Evolutionary conservation across 2,888 invertebrate genomes (phyloP).

Genomic region (Nemotelus nigrinus): DNA sequence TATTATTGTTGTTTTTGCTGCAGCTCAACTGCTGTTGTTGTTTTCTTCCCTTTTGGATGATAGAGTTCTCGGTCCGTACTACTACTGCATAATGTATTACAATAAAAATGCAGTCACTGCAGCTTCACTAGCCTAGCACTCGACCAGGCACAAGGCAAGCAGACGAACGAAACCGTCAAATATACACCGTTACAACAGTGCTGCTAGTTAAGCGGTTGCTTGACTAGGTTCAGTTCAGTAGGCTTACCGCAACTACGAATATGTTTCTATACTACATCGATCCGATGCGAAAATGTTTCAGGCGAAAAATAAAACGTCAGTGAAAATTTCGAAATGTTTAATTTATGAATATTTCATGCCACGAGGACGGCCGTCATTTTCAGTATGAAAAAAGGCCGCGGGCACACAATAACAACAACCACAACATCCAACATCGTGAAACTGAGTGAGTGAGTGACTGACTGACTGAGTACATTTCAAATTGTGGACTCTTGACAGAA

Average conservation of each 20-base stretch:
- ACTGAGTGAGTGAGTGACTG: too few relatives aligned
- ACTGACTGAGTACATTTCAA: slow-evolving; percentile 35
- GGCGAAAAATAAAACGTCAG: slow-evolving; percentile 41
- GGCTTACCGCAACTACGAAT: too few relatives aligned
- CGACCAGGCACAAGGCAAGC: too few relatives aligned
- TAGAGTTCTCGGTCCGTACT: too few relatives aligned
- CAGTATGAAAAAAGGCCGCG: slow-evolving; percentile 46
- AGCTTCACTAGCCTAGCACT: not conserved
- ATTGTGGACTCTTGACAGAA: slow-evolving; percentile 36
- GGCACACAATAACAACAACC: slow-evolving; percentile 26
- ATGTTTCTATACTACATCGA: not conserved
- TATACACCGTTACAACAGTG: not conserved
- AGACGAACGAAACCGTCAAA: too few relatives aligned
- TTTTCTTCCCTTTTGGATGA: too few relatives aligned
- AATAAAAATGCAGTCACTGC: slow-evolving; percentile 15
- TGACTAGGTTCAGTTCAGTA: not conserved
- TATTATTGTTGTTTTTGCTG: not conserved
- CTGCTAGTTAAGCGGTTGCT: not conserved
- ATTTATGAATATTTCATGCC: slow-evolving; percentile 50
- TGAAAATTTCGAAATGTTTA: slow-evolving; percentile 49
- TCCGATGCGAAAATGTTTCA: slow-evolving; percentile 32
- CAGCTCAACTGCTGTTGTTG: not conserved
- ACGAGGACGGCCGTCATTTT: slow-evolving; percentile 48
- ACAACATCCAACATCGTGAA: not conserved
- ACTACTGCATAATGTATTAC: slow-evolving; percentile 8